Evolutionary conservation across 2,113 vertebrate species (phyloP).

Genomic region (Propithecus coquereli): DNA sequence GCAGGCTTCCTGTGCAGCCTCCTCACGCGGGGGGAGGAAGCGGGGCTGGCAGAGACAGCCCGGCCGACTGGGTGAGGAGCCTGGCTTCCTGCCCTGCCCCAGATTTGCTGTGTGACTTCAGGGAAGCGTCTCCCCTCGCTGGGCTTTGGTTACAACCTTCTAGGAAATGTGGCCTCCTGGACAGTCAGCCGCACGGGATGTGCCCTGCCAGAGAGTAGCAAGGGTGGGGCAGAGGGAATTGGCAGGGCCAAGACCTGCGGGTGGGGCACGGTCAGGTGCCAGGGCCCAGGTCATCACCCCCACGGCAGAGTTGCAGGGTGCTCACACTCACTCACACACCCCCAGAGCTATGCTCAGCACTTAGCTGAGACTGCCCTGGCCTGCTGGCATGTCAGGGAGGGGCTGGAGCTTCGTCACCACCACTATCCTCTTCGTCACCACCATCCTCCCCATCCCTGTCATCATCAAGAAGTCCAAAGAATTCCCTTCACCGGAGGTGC

Average conservation of each 20-base stretch:
- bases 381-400: slow-evolving; percentile 9
- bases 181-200: not conserved
- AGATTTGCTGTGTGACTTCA: not conserved
- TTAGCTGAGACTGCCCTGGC: not conserved
- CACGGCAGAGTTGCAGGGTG: not conserved
- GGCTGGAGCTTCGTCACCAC: not conserved
- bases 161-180: not conserved
- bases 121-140: not conserved
- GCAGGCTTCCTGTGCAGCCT: not conserved
- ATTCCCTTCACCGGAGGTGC: not conserved
- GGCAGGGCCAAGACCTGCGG: not conserved
- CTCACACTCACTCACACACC: not conserved
- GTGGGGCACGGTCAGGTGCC: not conserved
- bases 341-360: not conserved
- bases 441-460: not conserved
- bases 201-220: not conserved
- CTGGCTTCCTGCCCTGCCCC: not conserved
- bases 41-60: not conserved
- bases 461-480: slow-evolving; percentile 2
- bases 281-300: not conserved
- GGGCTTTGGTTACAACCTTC: not conserved
- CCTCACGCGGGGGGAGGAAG: not conserved
- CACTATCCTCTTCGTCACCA: accelerated
- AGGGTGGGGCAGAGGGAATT: not conserved
- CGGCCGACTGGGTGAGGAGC: not conserved